Evolutionary conservation across 1,140 invertebrate species (phyloP).

Genomic region (Nixonia krombeini): DNA sequence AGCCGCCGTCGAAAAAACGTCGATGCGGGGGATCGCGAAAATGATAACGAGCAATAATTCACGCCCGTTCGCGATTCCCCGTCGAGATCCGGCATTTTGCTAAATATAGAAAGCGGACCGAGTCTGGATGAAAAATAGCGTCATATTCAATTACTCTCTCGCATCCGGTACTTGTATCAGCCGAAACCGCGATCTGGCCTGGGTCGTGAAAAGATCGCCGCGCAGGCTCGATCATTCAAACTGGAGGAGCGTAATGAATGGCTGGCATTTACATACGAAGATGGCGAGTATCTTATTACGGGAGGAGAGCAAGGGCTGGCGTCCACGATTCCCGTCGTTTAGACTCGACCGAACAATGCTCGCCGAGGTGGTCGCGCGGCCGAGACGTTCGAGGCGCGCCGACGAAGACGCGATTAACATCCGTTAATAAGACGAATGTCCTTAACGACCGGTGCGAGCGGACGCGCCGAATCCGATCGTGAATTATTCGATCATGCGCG

Average conservation of each 20-base stretch:
- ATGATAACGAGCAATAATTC: slow-evolving; percentile 7
- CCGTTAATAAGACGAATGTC: slow-evolving; percentile 71
- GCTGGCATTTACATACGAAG: slow-evolving; percentile 71
- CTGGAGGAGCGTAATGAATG: slow-evolving; percentile 69
- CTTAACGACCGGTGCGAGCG: slow-evolving; percentile 68
- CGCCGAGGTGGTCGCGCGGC: slow-evolving; percentile 67
- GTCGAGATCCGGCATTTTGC: no score
- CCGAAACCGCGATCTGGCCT: slow-evolving; percentile 56
- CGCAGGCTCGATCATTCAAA: slow-evolving; percentile 69
- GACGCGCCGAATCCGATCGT: no score
- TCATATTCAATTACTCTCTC: slow-evolving; percentile 27
- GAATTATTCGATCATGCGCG: no score
- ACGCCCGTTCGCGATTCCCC: no score
- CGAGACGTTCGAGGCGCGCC: slow-evolving; percentile 67
- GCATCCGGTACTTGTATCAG: slow-evolving; percentile 39
- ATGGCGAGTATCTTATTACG: slow-evolving; percentile 73
- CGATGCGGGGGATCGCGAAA: no score
- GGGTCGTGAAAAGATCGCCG: slow-evolving; percentile 66
- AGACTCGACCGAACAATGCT: slow-evolving; percentile 62
- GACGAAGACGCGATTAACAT: slow-evolving; percentile 73
- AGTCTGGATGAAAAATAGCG: no score
- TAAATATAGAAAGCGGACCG: slow-evolving; percentile 34
- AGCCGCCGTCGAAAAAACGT: background rate
- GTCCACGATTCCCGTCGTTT: slow-evolving; percentile 43
- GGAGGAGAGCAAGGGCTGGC: slow-evolving; percentile 57